Conservation (phyloP, 2,797 vertebrate genomes). For the Morelia viridis region DNA sequence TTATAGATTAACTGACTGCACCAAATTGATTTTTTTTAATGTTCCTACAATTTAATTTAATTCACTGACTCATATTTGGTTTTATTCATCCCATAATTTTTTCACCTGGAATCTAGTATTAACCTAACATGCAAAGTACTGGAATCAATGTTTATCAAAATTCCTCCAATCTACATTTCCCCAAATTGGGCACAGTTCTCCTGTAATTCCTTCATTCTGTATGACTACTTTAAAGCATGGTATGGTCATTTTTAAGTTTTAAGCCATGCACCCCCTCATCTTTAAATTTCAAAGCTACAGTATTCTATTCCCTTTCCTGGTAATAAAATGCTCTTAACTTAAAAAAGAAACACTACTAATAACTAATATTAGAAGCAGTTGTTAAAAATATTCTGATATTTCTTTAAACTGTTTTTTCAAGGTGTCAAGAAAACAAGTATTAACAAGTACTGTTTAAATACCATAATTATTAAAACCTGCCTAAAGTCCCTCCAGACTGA, state of each 20-base stretch:
- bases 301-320: neutral
- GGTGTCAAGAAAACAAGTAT: neutral
- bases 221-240: neutral
- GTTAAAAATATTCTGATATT: neutral
- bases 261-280: neutral
- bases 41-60: neutral
- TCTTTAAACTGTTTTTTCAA: neutral
- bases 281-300: neutral
- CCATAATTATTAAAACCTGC: neutral
- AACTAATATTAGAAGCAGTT: neutral
- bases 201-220: neutral
- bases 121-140: neutral
- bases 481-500: neutral
- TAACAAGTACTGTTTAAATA: neutral
- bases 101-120: neutral
- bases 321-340: neutral
- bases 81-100: neutral
- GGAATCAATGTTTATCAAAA: neutral
- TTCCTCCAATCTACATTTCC: neutral
- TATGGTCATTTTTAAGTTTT: neutral
- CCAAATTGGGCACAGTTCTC: neutral
- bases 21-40: neutral
- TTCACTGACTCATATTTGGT: neutral
- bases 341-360: neutral
- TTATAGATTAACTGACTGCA: neutral